These are phyloP conservation scores for Tetragnatha montana DNA, from an alignment of 2,888 invertebrate species.

Conservation along the genomic window DNA sequence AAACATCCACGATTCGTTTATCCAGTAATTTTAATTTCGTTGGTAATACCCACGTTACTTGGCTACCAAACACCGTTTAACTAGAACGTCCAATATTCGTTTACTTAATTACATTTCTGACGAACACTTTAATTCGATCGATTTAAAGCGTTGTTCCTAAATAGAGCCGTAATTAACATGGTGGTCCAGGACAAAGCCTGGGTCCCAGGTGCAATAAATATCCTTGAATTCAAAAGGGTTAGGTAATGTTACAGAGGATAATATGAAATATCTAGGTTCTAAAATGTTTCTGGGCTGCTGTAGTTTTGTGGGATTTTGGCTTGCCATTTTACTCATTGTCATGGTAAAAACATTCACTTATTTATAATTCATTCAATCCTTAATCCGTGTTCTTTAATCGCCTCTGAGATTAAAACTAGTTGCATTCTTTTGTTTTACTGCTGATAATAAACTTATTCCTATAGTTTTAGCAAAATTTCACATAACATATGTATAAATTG, in stretches of 20 bases:
- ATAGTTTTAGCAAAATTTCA: too few species aligned
- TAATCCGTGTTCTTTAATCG: too few species aligned
- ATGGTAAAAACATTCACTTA: too few species aligned
- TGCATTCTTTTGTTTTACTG: too few species aligned
- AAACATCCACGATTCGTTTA: slow-evolving; percentile 7
- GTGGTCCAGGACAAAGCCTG: not conserved
- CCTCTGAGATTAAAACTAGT: too few species aligned
- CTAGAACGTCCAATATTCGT: slow-evolving; percentile 24
- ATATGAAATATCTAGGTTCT: not conserved
- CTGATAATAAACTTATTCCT: too few species aligned
- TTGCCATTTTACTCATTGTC: too few species aligned
- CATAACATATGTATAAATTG: too few species aligned
- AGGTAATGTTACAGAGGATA: not conserved
- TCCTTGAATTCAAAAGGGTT: not conserved
- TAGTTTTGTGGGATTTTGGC: too few species aligned
- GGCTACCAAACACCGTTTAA: slow-evolving; percentile 8
- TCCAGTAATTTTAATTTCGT: slow-evolving; percentile 13
- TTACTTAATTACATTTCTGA: slow-evolving; percentile 37
- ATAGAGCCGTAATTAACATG: slow-evolving; percentile 18
- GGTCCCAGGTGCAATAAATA: not conserved
- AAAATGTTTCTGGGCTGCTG: too few species aligned
- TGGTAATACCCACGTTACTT: not conserved
- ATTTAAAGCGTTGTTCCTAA: not conserved
- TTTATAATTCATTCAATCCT: too few species aligned
- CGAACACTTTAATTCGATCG: slow-evolving; percentile 38